These are phyloP conservation scores for Sebastes taczanowskii DNA, from an alignment of 2,797 vertebrate genomes.

Conservation along the genomic window DNA sequence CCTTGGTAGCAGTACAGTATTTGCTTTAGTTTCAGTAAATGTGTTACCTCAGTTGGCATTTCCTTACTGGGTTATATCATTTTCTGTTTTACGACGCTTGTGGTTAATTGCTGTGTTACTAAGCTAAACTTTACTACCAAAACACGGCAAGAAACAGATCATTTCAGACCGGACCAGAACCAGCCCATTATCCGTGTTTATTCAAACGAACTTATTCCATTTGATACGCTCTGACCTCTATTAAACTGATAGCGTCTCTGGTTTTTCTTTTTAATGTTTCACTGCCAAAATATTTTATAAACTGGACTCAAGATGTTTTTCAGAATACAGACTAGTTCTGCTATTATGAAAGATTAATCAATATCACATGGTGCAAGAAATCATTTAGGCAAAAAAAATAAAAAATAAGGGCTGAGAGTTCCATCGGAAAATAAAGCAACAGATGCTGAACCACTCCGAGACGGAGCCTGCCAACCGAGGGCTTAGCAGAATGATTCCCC, in stretches of 20 bases:
- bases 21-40: slow-evolving; percentile 3
- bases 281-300: slow-evolving; percentile 17
- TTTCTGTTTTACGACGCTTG: slow-evolving; percentile 23
- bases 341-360: slow-evolving; percentile 70
- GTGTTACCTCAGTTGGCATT: slow-evolving; percentile 20
- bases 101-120: slow-evolving; percentile 34
- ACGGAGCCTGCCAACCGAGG: slow-evolving; percentile 73
- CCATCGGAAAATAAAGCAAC: slow-evolving; percentile 78
- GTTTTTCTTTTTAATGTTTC: background rate
- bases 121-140: slow-evolving; percentile 38
- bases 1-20: background rate
- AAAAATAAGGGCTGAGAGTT: slow-evolving; percentile 27
- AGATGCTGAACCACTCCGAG: slow-evolving; percentile 81
- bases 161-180: slow-evolving; percentile 3
- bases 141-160: background rate
- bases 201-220: slow-evolving; percentile 34
- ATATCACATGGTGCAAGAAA: slow-evolving; percentile 74
- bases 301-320: slow-evolving; percentile 44
- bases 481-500: slow-evolving; percentile 79
- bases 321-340: slow-evolving; percentile 44
- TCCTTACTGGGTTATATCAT: slow-evolving; percentile 9
- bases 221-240: slow-evolving; percentile 7
- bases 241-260: background rate
- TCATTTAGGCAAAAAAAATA: slow-evolving; percentile 53
- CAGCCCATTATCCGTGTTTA: slow-evolving; percentile 2